A percentile compares a stretch with the other conserved stretches of the same genome.
Conservation (phyloP, 1,140 invertebrate genomes). For the Phthorimaea operculella region DNA sequence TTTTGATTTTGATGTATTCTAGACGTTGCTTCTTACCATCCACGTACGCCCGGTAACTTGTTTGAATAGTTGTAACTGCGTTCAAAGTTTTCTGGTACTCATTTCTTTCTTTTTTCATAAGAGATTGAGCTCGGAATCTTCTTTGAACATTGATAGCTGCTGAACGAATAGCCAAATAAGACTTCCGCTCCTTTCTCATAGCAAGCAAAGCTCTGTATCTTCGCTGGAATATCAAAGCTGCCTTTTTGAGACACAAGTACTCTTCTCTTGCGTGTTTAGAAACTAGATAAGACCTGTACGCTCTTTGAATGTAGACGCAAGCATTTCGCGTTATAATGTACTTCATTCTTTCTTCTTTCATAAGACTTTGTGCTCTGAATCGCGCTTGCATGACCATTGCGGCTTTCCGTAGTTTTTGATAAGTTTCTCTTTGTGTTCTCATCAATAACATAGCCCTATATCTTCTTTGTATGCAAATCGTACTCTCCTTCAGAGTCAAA, state of each 20-base stretch:
- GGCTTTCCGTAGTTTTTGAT: conserved; percentile 17
- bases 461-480: conserved; percentile 63
- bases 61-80: conserved; percentile 45
- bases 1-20: conserved; percentile 35
- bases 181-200: conserved; percentile 28
- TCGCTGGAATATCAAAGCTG: conserved; percentile 24
- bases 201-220: conserved; percentile 25
- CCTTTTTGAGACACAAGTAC: conserved; percentile 25
- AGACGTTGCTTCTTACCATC: conserved; percentile 36
- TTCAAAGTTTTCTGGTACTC: conserved; percentile 24
- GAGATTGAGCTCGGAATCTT: conserved; percentile 30
- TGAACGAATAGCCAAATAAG: conserved; percentile 23
- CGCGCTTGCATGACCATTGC: conserved; percentile 26
- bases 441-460: conserved; percentile 57
- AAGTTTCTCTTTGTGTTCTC: conserved; percentile 22
- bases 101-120: conserved; percentile 27
- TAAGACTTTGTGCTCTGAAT: conserved; percentile 40
- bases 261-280: conserved; percentile 18
- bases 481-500: conserved; percentile 39
- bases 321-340: conserved; percentile 22
- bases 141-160: conserved; percentile 30
- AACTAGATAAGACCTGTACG: conserved; percentile 24
- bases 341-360: conserved; percentile 27
- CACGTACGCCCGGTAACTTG: conserved; percentile 33
- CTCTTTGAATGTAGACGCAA: conserved; percentile 26